phyloP scores from a whole-genome alignment of 1,140 invertebrate genomes.

The Nasonia giraulti region DNA sequence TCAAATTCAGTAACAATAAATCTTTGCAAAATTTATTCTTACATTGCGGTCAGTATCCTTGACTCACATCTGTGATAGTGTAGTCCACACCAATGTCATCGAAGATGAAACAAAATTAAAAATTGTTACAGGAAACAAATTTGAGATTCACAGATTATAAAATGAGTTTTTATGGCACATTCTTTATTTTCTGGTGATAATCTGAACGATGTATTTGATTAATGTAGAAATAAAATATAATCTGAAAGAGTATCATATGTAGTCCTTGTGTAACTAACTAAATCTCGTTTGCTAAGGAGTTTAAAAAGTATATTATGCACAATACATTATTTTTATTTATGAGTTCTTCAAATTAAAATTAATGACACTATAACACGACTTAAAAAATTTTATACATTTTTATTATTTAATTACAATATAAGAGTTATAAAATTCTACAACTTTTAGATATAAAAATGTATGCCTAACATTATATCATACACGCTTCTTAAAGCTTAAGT shows the following conservation, averaged over 20 bases:
- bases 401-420: background rate
- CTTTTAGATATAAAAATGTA: background rate
- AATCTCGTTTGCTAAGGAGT: background rate
- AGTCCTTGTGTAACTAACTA: background rate
- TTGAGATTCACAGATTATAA: background rate
- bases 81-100: background rate
- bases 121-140: background rate
- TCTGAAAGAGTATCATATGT: background rate
- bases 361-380: background rate
- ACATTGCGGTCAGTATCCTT: background rate
- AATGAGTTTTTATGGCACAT: background rate
- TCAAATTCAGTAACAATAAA: background rate
- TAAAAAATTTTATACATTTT: constrained; percentile 2
- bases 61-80: background rate
- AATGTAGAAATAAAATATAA: constrained; percentile 49
- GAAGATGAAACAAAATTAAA: background rate
- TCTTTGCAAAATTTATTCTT: background rate
- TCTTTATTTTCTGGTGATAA: constrained; percentile 8
- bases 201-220: constrained; percentile 31
- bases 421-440: constrained; percentile 3
- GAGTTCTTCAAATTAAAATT: background rate
- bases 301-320: background rate
- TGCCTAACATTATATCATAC: constrained; percentile 1
- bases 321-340: background rate
- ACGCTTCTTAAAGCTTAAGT: background rate